A percentile compares a stretch with the other conserved stretches of the same genome.
These are phyloP conservation scores for Phyto melanocephala DNA, from an alignment of 2,888 invertebrate genomes.

Conservation along the genomic window DNA sequence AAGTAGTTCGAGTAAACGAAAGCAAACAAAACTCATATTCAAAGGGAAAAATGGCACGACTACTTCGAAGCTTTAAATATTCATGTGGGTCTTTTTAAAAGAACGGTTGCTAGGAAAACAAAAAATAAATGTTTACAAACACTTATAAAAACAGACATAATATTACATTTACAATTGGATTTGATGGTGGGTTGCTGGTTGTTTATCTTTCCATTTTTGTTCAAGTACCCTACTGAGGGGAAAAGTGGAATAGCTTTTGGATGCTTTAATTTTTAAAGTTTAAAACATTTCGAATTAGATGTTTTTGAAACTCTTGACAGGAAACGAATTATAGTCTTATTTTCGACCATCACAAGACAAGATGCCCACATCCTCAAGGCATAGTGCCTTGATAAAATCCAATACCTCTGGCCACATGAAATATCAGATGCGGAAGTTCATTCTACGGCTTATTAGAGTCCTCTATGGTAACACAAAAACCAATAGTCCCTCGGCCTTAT, in stretches of 20 bases:
- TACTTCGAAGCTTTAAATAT: neutral
- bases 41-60: neutral
- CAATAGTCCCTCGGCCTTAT: too few relatives aligned
- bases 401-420: too few relatives aligned
- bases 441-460: too few relatives aligned
- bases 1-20: neutral
- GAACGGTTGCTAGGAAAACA: neutral
- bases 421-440: too few relatives aligned
- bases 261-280: too few relatives aligned
- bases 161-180: constrained; percentile 19
- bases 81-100: constrained; percentile 2
- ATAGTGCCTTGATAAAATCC: too few relatives aligned
- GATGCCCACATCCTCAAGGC: too few relatives aligned
- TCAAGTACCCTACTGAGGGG: neutral
- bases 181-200: neutral
- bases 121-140: constrained; percentile 17
- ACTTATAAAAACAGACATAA: constrained; percentile 19
- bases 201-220: neutral
- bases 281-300: too few relatives aligned
- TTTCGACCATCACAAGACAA: too few relatives aligned
- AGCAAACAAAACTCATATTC: neutral
- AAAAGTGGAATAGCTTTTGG: neutral
- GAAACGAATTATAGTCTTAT: too few relatives aligned
- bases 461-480: too few relatives aligned
- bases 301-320: too few relatives aligned